phyloP scores from a whole-genome alignment of 2,797 vertebrate genomes.

The Pteropus rufus region DNA sequence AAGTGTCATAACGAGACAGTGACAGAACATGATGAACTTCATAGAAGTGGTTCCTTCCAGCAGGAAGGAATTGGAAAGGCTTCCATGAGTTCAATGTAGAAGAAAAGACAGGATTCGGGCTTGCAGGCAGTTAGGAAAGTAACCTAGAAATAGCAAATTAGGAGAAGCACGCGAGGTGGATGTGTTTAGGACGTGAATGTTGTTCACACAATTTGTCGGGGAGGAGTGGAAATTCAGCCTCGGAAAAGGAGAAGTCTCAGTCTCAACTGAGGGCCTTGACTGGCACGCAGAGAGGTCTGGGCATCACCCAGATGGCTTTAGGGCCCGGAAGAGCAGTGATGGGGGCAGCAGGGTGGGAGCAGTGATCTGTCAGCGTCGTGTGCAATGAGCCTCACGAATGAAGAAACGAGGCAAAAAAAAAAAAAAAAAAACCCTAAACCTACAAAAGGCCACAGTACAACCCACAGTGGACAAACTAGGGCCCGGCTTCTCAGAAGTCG shows the following conservation, averaged over 20 bases:
- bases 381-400: background rate
- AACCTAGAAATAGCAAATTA: background rate
- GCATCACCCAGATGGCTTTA: background rate
- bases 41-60: background rate
- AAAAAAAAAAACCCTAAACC: background rate
- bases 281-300: background rate
- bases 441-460: background rate
- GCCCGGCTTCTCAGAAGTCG: background rate
- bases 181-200: background rate
- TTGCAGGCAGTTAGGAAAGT: background rate
- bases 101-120: background rate
- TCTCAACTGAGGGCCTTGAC: background rate
- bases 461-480: background rate
- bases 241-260: background rate
- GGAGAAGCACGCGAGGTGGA: background rate
- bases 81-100: background rate
- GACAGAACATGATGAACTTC: background rate
- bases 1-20: background rate
- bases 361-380: background rate
- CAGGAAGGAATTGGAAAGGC: background rate
- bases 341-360: background rate
- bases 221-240: background rate
- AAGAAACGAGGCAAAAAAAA: background rate
- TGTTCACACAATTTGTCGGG: background rate
- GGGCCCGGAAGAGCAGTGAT: background rate